Base-by-base conservation (phyloP, 2,888 invertebrate species). In the Trichogramma dendrolimi region DNA sequence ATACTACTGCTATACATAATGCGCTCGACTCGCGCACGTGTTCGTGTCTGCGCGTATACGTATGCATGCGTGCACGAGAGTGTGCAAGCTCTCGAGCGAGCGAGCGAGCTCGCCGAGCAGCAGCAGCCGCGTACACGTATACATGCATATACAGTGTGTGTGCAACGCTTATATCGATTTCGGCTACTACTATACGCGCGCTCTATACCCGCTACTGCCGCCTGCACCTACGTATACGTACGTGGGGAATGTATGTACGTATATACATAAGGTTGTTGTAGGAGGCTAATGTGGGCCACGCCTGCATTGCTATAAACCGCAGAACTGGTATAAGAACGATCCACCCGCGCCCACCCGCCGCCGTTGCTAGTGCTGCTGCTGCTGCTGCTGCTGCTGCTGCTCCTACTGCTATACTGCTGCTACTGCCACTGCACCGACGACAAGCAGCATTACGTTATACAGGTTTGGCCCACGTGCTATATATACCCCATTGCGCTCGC, bases 191-290 rank as follows among this genome's bases (percentile, higher is more conserved):
- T 27, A 2, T 27, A 27, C 3, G 27, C 27, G 27, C 27, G 27
- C 27, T 27, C 27, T 27, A 27, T 27, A 27, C 27, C 27, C 27
- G 27, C 27, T 27, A 27, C 27, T 27, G 27, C 27, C 3, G 27
- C 27, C 27, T 27, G 27, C 27, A 27, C 27, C 27, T 27, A 27
- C 27, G 27, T 27, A 27, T 27, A 27, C 14, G 14, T 14, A 14
- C 27, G 27, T 75, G 75, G 73, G 76, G 72, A 73, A 75, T 67
- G 63, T 53, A 60, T 62, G 49, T 51, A 60, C 61, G 58, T 62
- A 64, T 64, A 65, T 63, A 61, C 60, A 56, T 10, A 46, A 46
- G 46, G 46, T 46, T 27, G 27, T 27, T 27, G 27, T 27, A 27
- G 27, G 7, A 46, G 40, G 46, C 54, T 58, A 52, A 48, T 50